Conservation (phyloP, 2,797 vertebrate species). For the Lithobates pipiens region DNA sequence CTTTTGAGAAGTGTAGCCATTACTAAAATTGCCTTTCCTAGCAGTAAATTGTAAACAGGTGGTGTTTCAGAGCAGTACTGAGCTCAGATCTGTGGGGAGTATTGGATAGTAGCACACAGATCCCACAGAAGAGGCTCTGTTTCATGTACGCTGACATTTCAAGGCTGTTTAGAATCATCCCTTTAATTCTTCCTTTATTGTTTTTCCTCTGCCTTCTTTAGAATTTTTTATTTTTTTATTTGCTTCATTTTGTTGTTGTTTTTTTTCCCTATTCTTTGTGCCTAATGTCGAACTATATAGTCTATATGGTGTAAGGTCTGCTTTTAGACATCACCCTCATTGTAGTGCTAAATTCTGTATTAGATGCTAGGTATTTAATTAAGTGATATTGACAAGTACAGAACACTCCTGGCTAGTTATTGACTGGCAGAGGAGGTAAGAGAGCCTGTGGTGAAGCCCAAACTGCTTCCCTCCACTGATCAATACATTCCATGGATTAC, state of each 20-base stretch:
- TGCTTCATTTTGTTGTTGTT: neutral
- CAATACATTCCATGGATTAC: conserved; percentile 63
- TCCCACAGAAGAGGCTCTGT: conserved; percentile 55
- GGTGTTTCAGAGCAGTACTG: conserved; percentile 57
- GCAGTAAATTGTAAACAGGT: conserved; percentile 63
- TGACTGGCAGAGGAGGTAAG: conserved; percentile 60
- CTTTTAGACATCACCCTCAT: conserved; percentile 41
- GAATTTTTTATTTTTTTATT: neutral
- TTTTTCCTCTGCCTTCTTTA: conserved; percentile 27
- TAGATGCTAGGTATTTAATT: conserved; percentile 61
- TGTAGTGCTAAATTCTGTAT: conserved; percentile 52
- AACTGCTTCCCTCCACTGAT: conserved; percentile 60
- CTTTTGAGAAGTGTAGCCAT: conserved; percentile 60
- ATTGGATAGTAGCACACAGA: conserved; percentile 61
- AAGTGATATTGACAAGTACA: conserved; percentile 62
- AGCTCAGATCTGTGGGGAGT: conserved; percentile 62
- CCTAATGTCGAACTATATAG: conserved; percentile 6
- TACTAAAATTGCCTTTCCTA: conserved; percentile 61
- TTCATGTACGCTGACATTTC: conserved; percentile 61
- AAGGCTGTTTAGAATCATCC: conserved; percentile 59
- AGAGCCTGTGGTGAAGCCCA: conserved; percentile 61
- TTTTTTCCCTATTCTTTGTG: neutral
- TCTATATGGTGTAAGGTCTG: conserved; percentile 7
- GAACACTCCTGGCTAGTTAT: conserved; percentile 60
- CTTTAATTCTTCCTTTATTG: conserved; percentile 48